A percentile compares a stretch with the other conserved stretches of the same genome.
Evolutionary conservation across 2,888 invertebrate species (phyloP).

Genomic region (Mythimna albipuncta): DNA sequence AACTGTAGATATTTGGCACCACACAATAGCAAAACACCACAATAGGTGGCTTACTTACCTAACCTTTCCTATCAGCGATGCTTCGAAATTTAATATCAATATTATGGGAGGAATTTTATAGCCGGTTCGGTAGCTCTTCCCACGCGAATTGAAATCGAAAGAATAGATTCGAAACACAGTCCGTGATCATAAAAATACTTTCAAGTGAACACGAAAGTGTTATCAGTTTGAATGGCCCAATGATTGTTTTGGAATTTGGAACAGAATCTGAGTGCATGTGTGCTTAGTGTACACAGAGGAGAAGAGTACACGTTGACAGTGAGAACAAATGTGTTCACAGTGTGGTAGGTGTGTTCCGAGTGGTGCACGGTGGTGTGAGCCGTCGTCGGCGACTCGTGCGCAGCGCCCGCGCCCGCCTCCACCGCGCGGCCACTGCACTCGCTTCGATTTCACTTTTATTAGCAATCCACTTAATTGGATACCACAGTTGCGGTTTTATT

Average conservation of each 20-base stretch:
- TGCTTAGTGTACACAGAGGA: conserved; percentile 34
- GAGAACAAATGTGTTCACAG: conserved; percentile 48
- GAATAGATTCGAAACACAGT: conserved; percentile 52
- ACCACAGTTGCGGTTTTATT: conserved; percentile 88
- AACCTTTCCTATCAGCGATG: conserved; percentile 51
- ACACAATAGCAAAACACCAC: conserved; percentile 54
- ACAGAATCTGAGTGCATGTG: conserved; percentile 33
- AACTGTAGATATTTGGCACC: conserved; percentile 29
- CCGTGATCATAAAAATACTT: conserved; percentile 58
- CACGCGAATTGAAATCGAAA: conserved; percentile 61
- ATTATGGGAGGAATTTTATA: conserved; percentile 57
- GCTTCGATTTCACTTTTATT: conserved; percentile 90
- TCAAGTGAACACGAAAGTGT: conserved; percentile 56
- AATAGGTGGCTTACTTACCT: conserved; percentile 50
- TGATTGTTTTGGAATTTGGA: conserved; percentile 39
- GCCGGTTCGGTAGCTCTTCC: conserved; percentile 51
- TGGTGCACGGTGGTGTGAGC: conserved; percentile 48
- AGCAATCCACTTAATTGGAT: conserved; percentile 90
- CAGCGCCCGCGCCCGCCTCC: conserved; percentile 51
- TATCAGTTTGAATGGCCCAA: conserved; percentile 36
- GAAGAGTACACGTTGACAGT: conserved; percentile 42
- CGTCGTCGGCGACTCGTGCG: conserved; percentile 47
- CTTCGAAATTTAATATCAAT: conserved; percentile 57
- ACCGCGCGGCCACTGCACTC: conserved; percentile 88
- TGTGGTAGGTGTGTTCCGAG: conserved; percentile 48